Conservation (phyloP, 1,140 invertebrate genomes). For the Hyposmocoma kahamanoa region DNA sequence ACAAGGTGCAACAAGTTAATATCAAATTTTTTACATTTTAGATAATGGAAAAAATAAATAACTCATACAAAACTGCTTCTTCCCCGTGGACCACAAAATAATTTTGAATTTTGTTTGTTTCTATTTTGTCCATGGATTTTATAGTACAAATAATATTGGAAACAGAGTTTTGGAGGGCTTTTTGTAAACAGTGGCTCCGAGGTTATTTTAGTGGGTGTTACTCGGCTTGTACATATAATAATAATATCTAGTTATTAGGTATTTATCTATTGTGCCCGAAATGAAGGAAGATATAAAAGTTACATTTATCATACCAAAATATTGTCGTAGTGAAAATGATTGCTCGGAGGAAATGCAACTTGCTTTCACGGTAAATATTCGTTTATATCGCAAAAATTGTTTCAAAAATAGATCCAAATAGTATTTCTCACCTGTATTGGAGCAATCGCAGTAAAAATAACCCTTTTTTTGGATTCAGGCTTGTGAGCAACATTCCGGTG, state of each 20-base stretch:
- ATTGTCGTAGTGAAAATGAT: constrained; percentile 49
- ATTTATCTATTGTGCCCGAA: constrained; percentile 10
- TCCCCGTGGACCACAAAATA: too few relatives aligned
- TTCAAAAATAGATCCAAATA: neutral
- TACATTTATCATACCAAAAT: constrained; percentile 60
- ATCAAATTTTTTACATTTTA: too few relatives aligned
- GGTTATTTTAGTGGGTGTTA: neutral
- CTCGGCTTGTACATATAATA: too few relatives aligned
- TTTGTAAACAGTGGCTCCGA: constrained; percentile 15
- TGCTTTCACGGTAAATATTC: constrained; percentile 48
- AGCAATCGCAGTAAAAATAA: neutral
- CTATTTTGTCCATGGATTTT: neutral
- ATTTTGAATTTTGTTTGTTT: too few relatives aligned
- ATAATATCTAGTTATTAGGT: too few relatives aligned
- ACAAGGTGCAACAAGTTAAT: too few relatives aligned
- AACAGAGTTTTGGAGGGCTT: constrained; percentile 7
- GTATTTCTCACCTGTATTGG: neutral
- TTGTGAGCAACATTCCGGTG: constrained; percentile 59
- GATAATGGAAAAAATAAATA: too few relatives aligned
- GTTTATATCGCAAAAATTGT: neutral
- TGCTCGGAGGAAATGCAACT: constrained; percentile 65
- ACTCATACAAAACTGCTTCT: too few relatives aligned
- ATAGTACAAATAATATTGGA: constrained; percentile 12
- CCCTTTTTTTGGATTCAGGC: constrained; percentile 27
- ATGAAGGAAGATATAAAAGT: constrained; percentile 62